These are phyloP conservation scores for Oryzias celebensis DNA, from an alignment of 2,113 vertebrate genomes.

Conservation along the genomic window DNA sequence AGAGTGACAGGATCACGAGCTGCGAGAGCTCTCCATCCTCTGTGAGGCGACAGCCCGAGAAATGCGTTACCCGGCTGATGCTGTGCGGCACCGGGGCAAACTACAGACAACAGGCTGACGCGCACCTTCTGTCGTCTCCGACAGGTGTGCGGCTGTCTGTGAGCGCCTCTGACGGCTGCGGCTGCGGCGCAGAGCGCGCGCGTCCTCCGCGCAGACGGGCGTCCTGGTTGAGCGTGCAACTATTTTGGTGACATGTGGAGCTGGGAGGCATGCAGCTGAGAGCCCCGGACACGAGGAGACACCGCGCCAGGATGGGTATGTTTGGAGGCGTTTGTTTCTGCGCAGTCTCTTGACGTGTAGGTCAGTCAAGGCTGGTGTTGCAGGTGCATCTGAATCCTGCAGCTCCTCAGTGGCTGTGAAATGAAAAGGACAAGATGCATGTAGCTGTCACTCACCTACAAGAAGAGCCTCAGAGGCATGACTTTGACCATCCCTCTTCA, in stretches of 20 bases:
- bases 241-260: constrained; percentile 71
- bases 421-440: constrained; percentile 32
- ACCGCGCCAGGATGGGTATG: constrained; percentile 77
- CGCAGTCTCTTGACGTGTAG: constrained; percentile 21
- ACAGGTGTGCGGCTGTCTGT: constrained; percentile 63
- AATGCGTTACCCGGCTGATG: constrained; percentile 33
- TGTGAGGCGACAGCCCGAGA: constrained; percentile 8
- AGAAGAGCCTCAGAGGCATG: constrained; percentile 8
- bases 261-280: constrained; percentile 53
- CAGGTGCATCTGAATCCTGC: constrained; percentile 21
- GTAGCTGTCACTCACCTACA: constrained; percentile 32
- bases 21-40: constrained; percentile 12
- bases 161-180: constrained; percentile 23
- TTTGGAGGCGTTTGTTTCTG: constrained; percentile 19
- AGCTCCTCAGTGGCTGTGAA: constrained; percentile 33
- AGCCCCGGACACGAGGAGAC: constrained; percentile 65
- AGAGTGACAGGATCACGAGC: constrained; percentile 14
- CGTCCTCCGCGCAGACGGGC: constrained; percentile 11
- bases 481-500: no score
- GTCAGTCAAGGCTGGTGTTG: constrained; percentile 31
- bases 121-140: constrained; percentile 52
- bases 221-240: constrained; percentile 41
- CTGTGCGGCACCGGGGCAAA: constrained; percentile 40
- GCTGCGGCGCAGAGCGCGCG: constrained; percentile 35
- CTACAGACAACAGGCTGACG: constrained; percentile 44